Evolutionary conservation across 2,888 invertebrate species (phyloP), one percentile per base, ranked within the genome.

Genomic region (Lasius platythorax): DNA sequence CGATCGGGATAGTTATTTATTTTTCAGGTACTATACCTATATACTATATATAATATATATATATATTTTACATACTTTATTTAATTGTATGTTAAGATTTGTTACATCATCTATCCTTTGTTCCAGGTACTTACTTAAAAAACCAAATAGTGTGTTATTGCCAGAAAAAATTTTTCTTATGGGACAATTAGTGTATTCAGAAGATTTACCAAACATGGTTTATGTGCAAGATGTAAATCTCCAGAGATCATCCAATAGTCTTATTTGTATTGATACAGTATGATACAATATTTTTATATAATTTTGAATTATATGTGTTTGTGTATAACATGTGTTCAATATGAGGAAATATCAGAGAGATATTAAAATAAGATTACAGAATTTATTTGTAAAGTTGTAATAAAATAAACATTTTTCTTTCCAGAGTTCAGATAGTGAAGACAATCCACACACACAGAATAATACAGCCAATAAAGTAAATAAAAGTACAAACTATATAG

Each of bases 121-220:
- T 79, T 95, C 92, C 87, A 91, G 93, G 9, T 91, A 92, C 58
- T 94, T 95, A 84, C 93, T 96, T 0, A 91, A 94, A 50, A 91
- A 94, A 50, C 93, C 93, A 61, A 95, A 95, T 78, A 96, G 96
- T 0, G 92, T 96, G 11, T 95, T 95, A 73, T 92, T 96, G 90
- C 97, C 97, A 0, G 92, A 95, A 68, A 95, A 94, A 86, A 91
- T 97, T 8, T 95, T 94, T 73, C 89, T 97, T 15, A 94, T 96
- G 85, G 96, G 96, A 1, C 96, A 96, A 89, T 92, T 97, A n/a
- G 95, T 97, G n/a, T 94, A 96, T 89, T 96, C 97, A 6, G 93
- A 95, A 43, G 96, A 96, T 95, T 93, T 97, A 58, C 95, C 96
- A 84, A 95, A 95, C 74, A 96, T 96, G 91, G 96, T 96, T 89